phyloP scores from a whole-genome alignment of 2,113 vertebrate genomes.

The Setophaga kirtlandii region DNA sequence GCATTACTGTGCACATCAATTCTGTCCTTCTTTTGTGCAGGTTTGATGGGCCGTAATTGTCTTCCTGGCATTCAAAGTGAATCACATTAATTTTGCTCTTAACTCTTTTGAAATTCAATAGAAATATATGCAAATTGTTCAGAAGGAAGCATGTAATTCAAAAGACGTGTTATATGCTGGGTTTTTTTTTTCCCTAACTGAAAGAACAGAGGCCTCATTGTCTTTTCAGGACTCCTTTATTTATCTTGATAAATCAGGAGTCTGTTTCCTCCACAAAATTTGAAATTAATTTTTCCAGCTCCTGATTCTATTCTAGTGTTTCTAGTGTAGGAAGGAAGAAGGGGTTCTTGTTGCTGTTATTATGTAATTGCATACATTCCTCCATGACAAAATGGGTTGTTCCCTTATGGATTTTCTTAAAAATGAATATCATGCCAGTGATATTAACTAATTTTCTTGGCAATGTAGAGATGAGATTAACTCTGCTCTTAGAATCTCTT shows the following conservation, averaged over 20 bases:
- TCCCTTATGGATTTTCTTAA: slow-evolving; percentile 30
- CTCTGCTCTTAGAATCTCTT: neutral
- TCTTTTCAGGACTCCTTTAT: slow-evolving; percentile 10
- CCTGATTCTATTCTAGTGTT: neutral
- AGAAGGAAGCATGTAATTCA: slow-evolving; percentile 10
- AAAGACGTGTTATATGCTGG: neutral
- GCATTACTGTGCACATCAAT: slow-evolving; percentile 27
- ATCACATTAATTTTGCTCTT: slow-evolving; percentile 61
- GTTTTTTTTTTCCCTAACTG: neutral
- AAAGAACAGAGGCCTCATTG: slow-evolving; percentile 9
- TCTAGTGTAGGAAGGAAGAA: neutral
- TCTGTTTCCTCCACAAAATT: neutral
- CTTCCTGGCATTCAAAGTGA: slow-evolving; percentile 35
- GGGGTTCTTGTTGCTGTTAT: neutral
- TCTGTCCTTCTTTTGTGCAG: slow-evolving; percentile 6
- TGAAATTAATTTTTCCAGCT: slow-evolving; percentile 14
- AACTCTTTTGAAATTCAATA: slow-evolving; percentile 47
- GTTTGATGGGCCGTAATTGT: slow-evolving; percentile 60
- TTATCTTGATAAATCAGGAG: neutral
- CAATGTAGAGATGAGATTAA: neutral
- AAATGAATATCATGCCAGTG: neutral
- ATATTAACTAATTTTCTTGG: neutral
- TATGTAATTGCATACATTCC: neutral
- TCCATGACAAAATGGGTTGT: neutral
- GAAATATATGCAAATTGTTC: slow-evolving; percentile 35